Conservation (phyloP, 1,140 invertebrate genomes). For the Papilio polytes region DNA sequence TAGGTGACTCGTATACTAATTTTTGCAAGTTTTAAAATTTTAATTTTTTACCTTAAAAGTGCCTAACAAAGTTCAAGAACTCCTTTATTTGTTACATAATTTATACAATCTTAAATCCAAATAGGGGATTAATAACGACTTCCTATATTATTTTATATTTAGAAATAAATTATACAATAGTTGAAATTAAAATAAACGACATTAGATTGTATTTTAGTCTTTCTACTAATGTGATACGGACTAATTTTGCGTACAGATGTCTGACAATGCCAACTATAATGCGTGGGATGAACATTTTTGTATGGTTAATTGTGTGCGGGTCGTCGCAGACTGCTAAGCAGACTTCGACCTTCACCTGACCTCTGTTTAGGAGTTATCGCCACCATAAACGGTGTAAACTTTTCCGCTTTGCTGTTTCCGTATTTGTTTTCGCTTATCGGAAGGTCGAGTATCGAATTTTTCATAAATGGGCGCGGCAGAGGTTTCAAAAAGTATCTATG, state of each 20-base stretch:
- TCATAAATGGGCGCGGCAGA: conserved; percentile 5
- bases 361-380: conserved; percentile 56
- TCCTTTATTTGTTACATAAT: neutral
- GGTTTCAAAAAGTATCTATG: neutral
- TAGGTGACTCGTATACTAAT: neutral
- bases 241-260: neutral
- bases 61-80: conserved; percentile 11
- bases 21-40: neutral
- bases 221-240: neutral
- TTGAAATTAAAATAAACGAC: conserved; percentile 3
- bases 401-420: conserved; percentile 54
- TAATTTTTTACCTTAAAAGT: neutral
- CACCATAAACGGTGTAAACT: conserved; percentile 44
- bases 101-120: neutral
- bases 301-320: conserved; percentile 50
- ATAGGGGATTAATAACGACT: conserved; percentile 8
- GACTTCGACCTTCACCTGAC: conserved; percentile 55
- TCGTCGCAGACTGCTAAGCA: conserved; percentile 52
- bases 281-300: conserved; percentile 37
- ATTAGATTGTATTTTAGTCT: neutral
- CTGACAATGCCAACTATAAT: conserved; percentile 18
- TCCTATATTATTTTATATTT: conserved; percentile 29
- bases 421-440: conserved; percentile 37
- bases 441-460: conserved; percentile 23
- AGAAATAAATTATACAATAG: conserved; percentile 29